Evolutionary conservation across 35 echinoderm and acorn worm species (phyloP).

Genomic region (Heliocidaris tuberculata): DNA sequence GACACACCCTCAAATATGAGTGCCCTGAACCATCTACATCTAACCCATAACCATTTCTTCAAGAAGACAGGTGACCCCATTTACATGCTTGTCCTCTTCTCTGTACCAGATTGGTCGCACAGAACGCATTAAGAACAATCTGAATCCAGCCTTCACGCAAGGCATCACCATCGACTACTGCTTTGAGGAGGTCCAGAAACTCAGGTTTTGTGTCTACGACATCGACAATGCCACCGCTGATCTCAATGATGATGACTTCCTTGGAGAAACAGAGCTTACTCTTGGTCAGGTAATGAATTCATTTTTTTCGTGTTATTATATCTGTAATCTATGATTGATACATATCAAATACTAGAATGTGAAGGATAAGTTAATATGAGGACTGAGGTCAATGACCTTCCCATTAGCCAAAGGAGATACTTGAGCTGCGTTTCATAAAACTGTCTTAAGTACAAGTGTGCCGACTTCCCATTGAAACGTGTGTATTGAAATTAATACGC

Average conservation of each 20-base stretch:
- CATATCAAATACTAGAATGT: no score
- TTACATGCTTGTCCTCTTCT: not conserved
- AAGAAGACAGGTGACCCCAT: not conserved
- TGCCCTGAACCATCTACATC: no score
- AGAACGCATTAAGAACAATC: slow-evolving; percentile 87
- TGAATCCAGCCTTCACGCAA: slow-evolving; percentile 85
- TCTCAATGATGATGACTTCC: slow-evolving; percentile 92
- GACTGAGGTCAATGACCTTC: no score
- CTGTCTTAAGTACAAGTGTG: no score
- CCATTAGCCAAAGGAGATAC: no score
- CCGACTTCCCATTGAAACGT: no score
- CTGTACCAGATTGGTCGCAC: slow-evolving; percentile 73
- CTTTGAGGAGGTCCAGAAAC: slow-evolving; percentile 97
- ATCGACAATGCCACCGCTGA: slow-evolving; percentile 76
- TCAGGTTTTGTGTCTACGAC: slow-evolving; percentile 89
- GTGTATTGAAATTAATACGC: no score
- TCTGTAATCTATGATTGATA: no score
- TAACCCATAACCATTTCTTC: not conserved
- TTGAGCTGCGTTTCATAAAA: no score
- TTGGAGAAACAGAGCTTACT: slow-evolving; percentile 77
- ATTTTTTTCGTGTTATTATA: no score
- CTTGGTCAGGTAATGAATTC: slow-evolving; percentile 75
- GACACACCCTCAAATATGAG: no score
- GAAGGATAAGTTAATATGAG: no score
- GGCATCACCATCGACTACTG: slow-evolving; percentile 77